Conservation (phyloP, 2,888 invertebrate genomes). For the Ornithoptera alexandrae region DNA sequence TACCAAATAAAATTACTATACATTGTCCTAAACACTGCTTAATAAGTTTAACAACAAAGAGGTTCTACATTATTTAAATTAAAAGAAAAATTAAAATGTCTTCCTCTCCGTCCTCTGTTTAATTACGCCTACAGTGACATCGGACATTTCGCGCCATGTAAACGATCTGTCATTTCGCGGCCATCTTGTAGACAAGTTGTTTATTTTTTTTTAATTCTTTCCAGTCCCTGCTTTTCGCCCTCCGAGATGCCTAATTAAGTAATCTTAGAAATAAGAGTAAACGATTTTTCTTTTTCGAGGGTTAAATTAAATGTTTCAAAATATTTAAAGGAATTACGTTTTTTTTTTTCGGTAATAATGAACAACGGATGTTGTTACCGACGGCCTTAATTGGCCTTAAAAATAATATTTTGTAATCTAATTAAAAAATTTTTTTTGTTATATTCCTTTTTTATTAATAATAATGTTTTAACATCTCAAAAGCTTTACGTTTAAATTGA, state of each 20-base stretch:
- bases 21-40: not conserved
- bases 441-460: too few species aligned
- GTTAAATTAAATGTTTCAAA: slow-evolving; percentile 27
- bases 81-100: slow-evolving; percentile 38
- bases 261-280: slow-evolving; percentile 44
- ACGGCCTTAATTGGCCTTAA: too few species aligned
- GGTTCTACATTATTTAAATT: slow-evolving; percentile 22
- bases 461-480: too few species aligned
- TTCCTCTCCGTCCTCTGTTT: slow-evolving; percentile 40
- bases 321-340: slow-evolving; percentile 34
- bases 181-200: slow-evolving; percentile 47
- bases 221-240: slow-evolving; percentile 46
- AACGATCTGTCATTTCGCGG: slow-evolving; percentile 70
- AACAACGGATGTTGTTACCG: slow-evolving; percentile 8
- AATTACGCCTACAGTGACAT: slow-evolving; percentile 56
- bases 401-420: too few species aligned
- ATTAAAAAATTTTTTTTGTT: too few species aligned
- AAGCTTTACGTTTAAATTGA: too few species aligned
- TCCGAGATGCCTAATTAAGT: slow-evolving; percentile 42
- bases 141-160: slow-evolving; percentile 67
- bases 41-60: not conserved
- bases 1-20: too few species aligned
- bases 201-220: slow-evolving; percentile 43
- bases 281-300: slow-evolving; percentile 9
- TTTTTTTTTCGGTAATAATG: slow-evolving; percentile 30